Conservation (phyloP, 2,113 vertebrate species). For the Halichoerus grypus region DNA sequence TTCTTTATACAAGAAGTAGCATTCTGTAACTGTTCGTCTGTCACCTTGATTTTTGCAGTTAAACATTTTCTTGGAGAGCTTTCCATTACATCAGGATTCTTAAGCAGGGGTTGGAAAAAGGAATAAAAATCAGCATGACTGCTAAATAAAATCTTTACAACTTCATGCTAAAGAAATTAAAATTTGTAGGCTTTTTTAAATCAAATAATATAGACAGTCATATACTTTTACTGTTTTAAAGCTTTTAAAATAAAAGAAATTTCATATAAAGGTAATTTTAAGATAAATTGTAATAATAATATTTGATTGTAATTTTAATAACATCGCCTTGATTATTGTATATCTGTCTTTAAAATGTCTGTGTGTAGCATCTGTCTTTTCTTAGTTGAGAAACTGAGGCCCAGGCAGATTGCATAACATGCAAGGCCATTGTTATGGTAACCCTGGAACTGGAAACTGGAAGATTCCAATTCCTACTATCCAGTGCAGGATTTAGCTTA, state of each 20-base stretch:
- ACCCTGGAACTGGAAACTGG: not conserved
- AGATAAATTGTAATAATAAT: slow-evolving; percentile 21
- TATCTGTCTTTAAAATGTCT: not conserved
- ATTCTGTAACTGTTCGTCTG: not conserved
- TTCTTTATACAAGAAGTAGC: not conserved
- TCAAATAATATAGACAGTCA: slow-evolving; percentile 2
- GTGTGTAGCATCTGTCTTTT: not conserved
- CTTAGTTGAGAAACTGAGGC: slow-evolving; percentile 38
- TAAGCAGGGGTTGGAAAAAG: slow-evolving; percentile 30
- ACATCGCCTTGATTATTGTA: not conserved
- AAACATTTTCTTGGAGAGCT: not conserved
- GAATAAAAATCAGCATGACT: slow-evolving; percentile 38
- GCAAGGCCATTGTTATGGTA: not conserved
- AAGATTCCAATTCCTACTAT: not conserved
- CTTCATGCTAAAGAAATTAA: slow-evolving; percentile 39
- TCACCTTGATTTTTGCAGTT: slow-evolving; percentile 44
- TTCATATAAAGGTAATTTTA: not conserved
- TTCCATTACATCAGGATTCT: slow-evolving; percentile 33
- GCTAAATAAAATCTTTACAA: slow-evolving; percentile 23
- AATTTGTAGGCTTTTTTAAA: not conserved
- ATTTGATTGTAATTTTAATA: slow-evolving; percentile 23
- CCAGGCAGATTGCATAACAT: not conserved
- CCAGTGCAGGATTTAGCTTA: not conserved
- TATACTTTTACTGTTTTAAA: slow-evolving; percentile 34
- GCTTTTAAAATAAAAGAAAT: slow-evolving; percentile 10